These are phyloP conservation scores for Cremastobaeus sp. DNA, from an alignment of 2,888 invertebrate genomes.

Conservation along the genomic window DNA sequence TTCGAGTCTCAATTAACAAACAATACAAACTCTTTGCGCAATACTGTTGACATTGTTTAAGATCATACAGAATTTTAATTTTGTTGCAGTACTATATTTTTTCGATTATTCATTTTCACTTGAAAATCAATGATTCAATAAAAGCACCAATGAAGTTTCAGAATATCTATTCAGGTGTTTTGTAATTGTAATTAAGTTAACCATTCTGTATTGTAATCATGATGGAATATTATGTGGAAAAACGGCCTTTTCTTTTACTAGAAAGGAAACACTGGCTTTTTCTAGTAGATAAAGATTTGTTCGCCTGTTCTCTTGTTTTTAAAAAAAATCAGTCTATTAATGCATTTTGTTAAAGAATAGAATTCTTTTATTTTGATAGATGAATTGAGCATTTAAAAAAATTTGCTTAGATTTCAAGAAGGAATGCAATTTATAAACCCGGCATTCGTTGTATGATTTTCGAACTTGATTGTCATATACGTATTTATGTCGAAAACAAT, in stretches of 20 bases:
- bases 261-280: no score
- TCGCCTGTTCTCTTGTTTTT: no score
- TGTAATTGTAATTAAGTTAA: no score
- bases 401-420: conserved; percentile 17
- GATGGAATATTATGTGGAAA: no score
- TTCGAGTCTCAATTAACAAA: conserved; percentile 17
- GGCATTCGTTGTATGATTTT: conserved; percentile 18
- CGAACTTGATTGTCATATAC: conserved; percentile 25
- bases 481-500: conserved; percentile 37
- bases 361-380: no score
- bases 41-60: conserved; percentile 19
- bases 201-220: no score
- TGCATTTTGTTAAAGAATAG: no score
- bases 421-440: conserved; percentile 11
- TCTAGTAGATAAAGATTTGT: no score
- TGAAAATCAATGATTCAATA: conserved; percentile 25
- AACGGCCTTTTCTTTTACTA: no score
- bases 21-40: conserved; percentile 19
- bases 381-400: background rate
- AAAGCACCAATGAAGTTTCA: background rate
- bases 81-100: background rate
- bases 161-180: no score
- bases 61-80: conserved; percentile 20
- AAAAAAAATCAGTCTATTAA: no score
- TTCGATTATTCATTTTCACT: conserved; percentile 29